Evolutionary conservation across 2,113 vertebrate genomes (phyloP).

Genomic region (Pachypanchax playfairii): DNA sequence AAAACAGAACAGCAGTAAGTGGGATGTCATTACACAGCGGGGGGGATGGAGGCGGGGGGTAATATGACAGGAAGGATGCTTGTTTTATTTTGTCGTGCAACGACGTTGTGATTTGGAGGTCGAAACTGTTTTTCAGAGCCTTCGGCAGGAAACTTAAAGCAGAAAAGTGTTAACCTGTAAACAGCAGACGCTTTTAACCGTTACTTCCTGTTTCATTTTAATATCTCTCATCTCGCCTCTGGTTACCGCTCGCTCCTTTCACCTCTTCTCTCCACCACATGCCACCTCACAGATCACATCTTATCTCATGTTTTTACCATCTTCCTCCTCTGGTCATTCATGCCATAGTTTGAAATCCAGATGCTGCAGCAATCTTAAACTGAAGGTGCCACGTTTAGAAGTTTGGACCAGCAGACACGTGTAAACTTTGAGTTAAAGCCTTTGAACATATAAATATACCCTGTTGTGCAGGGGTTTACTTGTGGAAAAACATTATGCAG

Average conservation of each 20-base stretch:
- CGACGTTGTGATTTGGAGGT: neutral
- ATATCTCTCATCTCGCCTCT: constrained; percentile 11
- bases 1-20: constrained; percentile 1
- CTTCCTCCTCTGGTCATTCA: neutral
- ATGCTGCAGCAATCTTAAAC: too few relatives aligned
- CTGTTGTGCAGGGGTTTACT: constrained; percentile 1
- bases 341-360: too few relatives aligned
- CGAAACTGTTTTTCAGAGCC: constrained; percentile 4
- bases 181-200: constrained; percentile 19
- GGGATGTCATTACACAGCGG: constrained; percentile 29
- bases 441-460: neutral
- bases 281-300: neutral
- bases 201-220: constrained; percentile 26
- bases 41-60: constrained; percentile 6
- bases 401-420: too few relatives aligned
- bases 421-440: too few relatives aligned
- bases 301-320: neutral
- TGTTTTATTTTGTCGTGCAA: constrained; percentile 28
- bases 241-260: neutral
- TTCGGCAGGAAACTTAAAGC: constrained; percentile 4
- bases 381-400: too few relatives aligned
- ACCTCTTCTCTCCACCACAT: neutral
- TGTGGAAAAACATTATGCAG: too few relatives aligned
- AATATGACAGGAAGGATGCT: constrained; percentile 4
- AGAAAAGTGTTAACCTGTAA: constrained; percentile 30